Evolutionary conservation across 2,113 vertebrate genomes (phyloP), one percentile per base, ranked within the genome.

Genomic region (Edolisoma coerulescens): DNA sequence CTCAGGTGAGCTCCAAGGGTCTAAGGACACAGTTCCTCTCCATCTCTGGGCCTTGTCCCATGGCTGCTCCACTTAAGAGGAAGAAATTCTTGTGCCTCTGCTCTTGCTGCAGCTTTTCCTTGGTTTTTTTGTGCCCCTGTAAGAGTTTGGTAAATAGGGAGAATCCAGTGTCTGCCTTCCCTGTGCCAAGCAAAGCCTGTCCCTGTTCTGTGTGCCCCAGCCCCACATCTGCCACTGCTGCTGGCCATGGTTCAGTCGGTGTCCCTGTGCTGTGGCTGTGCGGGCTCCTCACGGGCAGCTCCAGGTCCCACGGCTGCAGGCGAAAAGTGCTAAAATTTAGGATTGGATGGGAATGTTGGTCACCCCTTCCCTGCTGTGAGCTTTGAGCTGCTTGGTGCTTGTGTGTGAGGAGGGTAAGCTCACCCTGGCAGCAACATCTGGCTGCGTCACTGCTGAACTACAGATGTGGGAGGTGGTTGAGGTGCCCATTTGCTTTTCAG

Each of bases 401-500:
- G 2, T 49, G 16, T 50, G 69, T n/a, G 50, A 9, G 37, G 52
- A 61, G 28, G 9, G 42, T 30, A 30, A 64, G 54, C 54, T 80
- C 7, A 1, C 59, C 30, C 32, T 79, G 81, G 84, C 69, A 82
- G 60, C 56, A 27, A 27, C 41, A 37, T 61, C 69, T 75, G 70
- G 33, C 89, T 91, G 52, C 15, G 52, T 76, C 5, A 1, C 33
- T 79, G 50, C 60, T 5, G 53, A 71, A 14, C 63, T n/a, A 24
- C 19, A 50, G 44, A 79, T 74, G 56, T 21, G 78, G 91, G 88
- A 88, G 86, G 63, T 89, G 52, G 47, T 33, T 67, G 50, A 73
- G 87, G 70, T 92, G 89, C 84, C 63, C 4, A 3, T 87, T 92
- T 89, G 87, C 61, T 79, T 91, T 91, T 78, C 87, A 95, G 93